Conservation (phyloP, 1,140 invertebrate genomes). For the Scaptomyza graminum region DNA sequence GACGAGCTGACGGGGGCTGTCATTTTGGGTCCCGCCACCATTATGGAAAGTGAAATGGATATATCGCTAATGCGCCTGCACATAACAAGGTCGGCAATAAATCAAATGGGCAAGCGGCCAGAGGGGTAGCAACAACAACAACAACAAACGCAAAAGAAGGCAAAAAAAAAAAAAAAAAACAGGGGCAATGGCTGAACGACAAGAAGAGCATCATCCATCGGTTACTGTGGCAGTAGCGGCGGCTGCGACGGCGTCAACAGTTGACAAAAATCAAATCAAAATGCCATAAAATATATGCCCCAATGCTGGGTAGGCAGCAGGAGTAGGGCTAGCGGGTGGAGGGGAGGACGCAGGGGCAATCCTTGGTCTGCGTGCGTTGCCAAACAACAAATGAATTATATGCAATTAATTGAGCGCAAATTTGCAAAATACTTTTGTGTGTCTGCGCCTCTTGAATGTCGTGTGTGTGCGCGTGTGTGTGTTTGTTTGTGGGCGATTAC, state of each 20-base stretch:
- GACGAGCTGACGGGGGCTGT: conserved; percentile 58
- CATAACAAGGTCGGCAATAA: conserved; percentile 84
- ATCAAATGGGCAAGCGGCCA: conserved; percentile 59
- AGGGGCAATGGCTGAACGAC: conserved; percentile 38
- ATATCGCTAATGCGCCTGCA: conserved; percentile 83
- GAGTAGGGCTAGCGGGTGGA: conserved; percentile 1
- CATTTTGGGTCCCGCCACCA: conserved; percentile 63
- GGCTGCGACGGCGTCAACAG: conserved; percentile 32
- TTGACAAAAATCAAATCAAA: conserved; percentile 82
- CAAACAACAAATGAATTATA: conserved; percentile 80
- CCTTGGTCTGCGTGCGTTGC: conserved; percentile 6
- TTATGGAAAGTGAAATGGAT: conserved; percentile 84
- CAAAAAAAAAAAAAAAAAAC: conserved; percentile 12
- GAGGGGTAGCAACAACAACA: conserved; percentile 28
- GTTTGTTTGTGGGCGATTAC: conserved; percentile 37
- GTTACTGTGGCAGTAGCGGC: conserved; percentile 6
- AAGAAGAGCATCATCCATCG: background rate
- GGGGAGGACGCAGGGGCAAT: background rate
- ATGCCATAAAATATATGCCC: conserved; percentile 76
- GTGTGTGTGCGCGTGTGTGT: conserved; percentile 9
- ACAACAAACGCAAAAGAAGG: conserved; percentile 9
- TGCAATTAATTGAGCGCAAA: conserved; percentile 83
- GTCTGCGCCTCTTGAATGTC: conserved; percentile 43
- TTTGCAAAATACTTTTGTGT: conserved; percentile 80
- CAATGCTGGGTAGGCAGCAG: conserved; percentile 23